Evolutionary conservation across 2,797 vertebrate species (phyloP).

Genomic region (Hemitrygon akajei): DNA sequence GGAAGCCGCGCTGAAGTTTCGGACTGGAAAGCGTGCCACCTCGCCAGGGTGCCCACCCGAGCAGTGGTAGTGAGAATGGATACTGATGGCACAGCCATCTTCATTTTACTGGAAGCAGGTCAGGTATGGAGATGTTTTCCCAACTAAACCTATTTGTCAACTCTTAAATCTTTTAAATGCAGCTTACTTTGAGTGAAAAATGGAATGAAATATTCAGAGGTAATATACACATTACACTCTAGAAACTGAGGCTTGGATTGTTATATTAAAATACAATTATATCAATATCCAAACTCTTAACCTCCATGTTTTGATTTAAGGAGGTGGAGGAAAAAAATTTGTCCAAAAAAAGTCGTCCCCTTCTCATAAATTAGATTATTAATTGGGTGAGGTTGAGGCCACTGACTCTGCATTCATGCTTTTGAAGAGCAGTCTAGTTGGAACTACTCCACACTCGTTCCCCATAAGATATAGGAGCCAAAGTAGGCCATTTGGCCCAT

Average conservation of each 20-base stretch:
- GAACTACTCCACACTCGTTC: not conserved
- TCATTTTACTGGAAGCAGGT: slow-evolving; percentile 69
- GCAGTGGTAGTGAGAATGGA: slow-evolving; percentile 66
- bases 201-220: not conserved
- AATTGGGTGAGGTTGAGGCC: not conserved
- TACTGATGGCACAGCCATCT: slow-evolving; percentile 58
- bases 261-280: not conserved
- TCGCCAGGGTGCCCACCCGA: slow-evolving; percentile 72
- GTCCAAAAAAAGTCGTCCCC: not conserved
- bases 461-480: too few relatives aligned
- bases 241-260: not conserved
- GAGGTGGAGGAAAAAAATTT: not conserved
- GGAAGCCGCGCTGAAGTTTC: slow-evolving; percentile 62
- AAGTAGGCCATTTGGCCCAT: too few relatives aligned
- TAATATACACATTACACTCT: not conserved
- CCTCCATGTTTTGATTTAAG: too few relatives aligned
- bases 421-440: not conserved
- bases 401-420: not conserved
- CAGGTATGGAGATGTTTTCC: slow-evolving; percentile 57
- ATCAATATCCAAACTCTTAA: too few relatives aligned
- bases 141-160: not conserved
- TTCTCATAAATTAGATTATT: not conserved
- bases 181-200: not conserved
- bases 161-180: not conserved
- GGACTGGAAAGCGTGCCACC: slow-evolving; percentile 68